Evolutionary conservation across 2,888 invertebrate species (phyloP).

Genomic region (Tineola bisselliella): DNA sequence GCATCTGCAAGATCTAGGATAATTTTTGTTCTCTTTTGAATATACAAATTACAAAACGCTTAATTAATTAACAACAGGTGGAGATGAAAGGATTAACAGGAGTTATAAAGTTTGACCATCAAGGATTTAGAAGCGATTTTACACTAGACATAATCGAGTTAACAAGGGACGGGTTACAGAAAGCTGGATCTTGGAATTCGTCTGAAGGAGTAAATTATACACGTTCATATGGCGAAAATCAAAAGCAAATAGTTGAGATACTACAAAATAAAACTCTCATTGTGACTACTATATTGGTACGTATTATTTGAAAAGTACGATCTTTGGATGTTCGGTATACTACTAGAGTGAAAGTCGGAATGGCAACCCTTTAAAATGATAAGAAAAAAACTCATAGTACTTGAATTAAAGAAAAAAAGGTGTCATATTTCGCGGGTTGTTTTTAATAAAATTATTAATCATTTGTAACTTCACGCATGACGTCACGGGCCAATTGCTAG

Average conservation of each 20-base stretch:
- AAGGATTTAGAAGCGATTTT: slow-evolving; percentile 92
- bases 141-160: slow-evolving; percentile 92
- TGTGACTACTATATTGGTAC: slow-evolving; percentile 91
- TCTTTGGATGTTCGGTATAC: no score
- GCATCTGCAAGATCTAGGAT: no score
- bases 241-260: slow-evolving; percentile 88
- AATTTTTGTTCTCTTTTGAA: not conserved
- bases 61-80: slow-evolving; percentile 65
- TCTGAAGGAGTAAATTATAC: slow-evolving; percentile 90
- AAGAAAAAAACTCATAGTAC: no score
- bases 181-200: slow-evolving; percentile 90
- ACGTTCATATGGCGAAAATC: slow-evolving; percentile 84
- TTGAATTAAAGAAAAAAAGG: no score
- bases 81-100: slow-evolving; percentile 94
- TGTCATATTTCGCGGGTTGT: no score
- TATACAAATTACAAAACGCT: not conserved
- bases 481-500: no score
- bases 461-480: no score
- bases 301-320: slow-evolving; percentile 33
- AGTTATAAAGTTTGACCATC: slow-evolving; percentile 91
- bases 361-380: no score
- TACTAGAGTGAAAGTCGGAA: no score
- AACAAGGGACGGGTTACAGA: slow-evolving; percentile 82
- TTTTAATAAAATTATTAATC: no score
- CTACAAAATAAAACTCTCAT: slow-evolving; percentile 91